A percentile compares a stretch with the other conserved stretches of the same genome.
Evolutionary conservation across 2,888 invertebrate species (phyloP).

Genomic region (Aphodius sticticus): DNA sequence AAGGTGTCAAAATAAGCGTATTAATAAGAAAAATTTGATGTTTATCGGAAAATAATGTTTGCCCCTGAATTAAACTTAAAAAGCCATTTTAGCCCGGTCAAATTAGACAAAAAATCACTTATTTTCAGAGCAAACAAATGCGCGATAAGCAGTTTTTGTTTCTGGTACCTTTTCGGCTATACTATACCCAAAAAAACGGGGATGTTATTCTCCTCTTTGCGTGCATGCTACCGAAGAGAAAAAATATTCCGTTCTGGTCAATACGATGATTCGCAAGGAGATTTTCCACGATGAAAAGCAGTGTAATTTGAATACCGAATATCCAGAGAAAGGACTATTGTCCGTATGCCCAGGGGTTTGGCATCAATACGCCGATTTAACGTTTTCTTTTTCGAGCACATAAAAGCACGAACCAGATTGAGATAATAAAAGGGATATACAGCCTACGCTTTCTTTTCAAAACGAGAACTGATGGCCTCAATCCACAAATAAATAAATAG

Average conservation of each 20-base stretch:
- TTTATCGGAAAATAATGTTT: too few relatives aligned
- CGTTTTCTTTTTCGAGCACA: background rate
- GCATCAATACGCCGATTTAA: background rate
- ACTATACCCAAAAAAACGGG: background rate
- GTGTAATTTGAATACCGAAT: background rate
- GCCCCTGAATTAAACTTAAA: too few relatives aligned
- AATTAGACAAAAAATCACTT: too few relatives aligned
- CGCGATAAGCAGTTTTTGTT: background rate
- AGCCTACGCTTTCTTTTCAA: background rate
- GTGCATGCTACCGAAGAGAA: background rate
- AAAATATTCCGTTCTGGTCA: background rate
- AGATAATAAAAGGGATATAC: background rate
- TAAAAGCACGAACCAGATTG: background rate
- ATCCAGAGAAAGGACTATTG: background rate
- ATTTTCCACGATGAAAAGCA: background rate
- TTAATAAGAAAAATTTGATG: too few relatives aligned
- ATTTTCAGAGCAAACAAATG: too few relatives aligned
- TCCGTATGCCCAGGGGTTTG: background rate
- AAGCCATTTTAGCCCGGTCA: too few relatives aligned
- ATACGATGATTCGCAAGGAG: background rate
- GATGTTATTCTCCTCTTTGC: background rate
- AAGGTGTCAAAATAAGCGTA: too few relatives aligned
- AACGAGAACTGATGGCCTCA: background rate
- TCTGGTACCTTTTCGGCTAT: background rate
- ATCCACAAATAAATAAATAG: background rate